These are phyloP conservation scores for Tetramorium parvispinum DNA, from an alignment of 1,140 invertebrate genomes.

Conservation along the genomic window DNA sequence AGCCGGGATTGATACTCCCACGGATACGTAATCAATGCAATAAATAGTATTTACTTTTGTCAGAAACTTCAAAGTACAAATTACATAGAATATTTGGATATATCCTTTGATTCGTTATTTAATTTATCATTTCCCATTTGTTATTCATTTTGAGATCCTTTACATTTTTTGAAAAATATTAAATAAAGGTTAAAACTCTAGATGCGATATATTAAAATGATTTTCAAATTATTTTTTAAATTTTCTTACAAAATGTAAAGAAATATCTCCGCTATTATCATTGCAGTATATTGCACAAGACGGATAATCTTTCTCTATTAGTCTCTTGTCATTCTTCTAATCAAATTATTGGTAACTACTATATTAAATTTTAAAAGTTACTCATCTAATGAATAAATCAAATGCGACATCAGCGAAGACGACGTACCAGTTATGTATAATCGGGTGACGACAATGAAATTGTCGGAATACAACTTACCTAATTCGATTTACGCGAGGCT, in stretches of 20 bases:
- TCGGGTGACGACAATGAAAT: slow-evolving; percentile 65
- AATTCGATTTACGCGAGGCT: slow-evolving; percentile 62
- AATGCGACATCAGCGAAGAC: neutral
- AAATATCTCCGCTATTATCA: neutral
- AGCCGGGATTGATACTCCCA: neutral
- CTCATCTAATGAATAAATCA: neutral
- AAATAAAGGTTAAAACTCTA: neutral
- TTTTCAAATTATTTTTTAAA: neutral
- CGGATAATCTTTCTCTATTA: neutral
- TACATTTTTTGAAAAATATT: neutral
- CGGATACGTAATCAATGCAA: neutral
- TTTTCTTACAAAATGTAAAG: neutral
- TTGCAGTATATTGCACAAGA: neutral
- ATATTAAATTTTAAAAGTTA: neutral
- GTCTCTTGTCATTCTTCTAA: neutral
- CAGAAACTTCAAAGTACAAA: neutral
- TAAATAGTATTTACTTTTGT: neutral
- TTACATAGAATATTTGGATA: neutral
- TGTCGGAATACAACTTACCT: slow-evolving; percentile 51
- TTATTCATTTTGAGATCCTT: neutral
- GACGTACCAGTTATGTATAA: slow-evolving; percentile 27
- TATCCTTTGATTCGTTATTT: neutral
- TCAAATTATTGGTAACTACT: neutral
- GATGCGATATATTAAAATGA: neutral
- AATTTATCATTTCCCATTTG: neutral